phyloP scores from a whole-genome alignment of 2,888 invertebrate species.

The Metacarcinus magister region DNA sequence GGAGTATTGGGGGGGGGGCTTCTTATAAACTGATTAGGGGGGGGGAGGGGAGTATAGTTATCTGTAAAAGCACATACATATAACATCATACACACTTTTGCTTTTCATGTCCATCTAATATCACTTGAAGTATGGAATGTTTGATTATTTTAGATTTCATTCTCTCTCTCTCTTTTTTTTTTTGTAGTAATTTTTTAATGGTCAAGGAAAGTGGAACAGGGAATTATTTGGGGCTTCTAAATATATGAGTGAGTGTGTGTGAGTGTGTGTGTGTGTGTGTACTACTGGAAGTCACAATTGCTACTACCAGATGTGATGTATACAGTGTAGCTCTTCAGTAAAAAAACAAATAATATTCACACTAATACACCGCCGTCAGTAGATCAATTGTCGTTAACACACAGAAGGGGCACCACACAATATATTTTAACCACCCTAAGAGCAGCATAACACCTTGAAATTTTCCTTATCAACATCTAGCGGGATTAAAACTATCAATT shows the following conservation, averaged over 20 bases:
- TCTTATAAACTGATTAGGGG: background rate
- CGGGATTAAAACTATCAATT: background rate
- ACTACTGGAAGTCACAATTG: background rate
- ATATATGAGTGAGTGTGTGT: background rate
- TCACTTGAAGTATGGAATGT: constrained; percentile 37
- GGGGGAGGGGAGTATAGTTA: no score
- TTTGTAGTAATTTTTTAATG: background rate
- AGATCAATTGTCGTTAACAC: background rate
- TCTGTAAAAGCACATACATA: background rate
- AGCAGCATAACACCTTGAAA: background rate
- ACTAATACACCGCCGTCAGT: background rate
- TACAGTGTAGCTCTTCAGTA: background rate
- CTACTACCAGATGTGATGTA: background rate
- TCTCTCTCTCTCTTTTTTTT: background rate
- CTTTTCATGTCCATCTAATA: background rate
- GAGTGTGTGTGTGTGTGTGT: no score
- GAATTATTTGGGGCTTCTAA: background rate
- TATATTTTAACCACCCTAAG: background rate
- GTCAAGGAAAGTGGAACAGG: background rate
- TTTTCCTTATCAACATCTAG: background rate
- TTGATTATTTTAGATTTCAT: background rate
- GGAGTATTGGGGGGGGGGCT: background rate
- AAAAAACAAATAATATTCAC: background rate
- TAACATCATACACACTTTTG: background rate
- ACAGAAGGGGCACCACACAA: background rate